Evolutionary conservation across 2,888 invertebrate genomes (phyloP), one percentile per base, ranked within the genome.

Genomic region (Epinotia ramella): DNA sequence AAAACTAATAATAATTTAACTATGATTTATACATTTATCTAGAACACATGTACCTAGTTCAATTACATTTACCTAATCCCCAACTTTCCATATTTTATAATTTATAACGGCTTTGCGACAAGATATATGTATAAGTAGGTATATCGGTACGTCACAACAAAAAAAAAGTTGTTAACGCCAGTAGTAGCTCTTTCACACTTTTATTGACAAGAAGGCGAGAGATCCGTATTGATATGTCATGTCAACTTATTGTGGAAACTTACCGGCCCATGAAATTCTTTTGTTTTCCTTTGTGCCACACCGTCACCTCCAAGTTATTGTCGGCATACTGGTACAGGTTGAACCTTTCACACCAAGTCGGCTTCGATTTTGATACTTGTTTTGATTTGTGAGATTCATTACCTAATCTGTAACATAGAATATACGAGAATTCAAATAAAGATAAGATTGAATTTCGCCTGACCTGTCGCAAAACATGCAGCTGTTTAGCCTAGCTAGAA

Each of bases 181-280:
- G 59, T 28, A 20, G 11, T 20, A 12, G 18, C 24, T 20, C 12
- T 24, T 24, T 40, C 49, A 16, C 28, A 28, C 12, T 9, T 3
- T n/a, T 16, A 13, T 44, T 64, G 13, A 44, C 46, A 24, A 64
- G 44, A 49, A 24, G 49, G 4, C 49, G 65, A 16, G 24, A 65
- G 49, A 18, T 40, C 63, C 63, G 40, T 40, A 18, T 63, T 63
- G 44, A 59, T 24, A 20, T 7, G 57, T 20, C 20, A 20, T 7
- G 57, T 20, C 20, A 57, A 57, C 18, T 18, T 57, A 18, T 44
- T n/a, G 7, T 44, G 57, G 11, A 69, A 69, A 69, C 84, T 87
- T 82, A 94, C 94, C 93, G 90, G 83, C 94, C 94, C 90, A 94
- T 91, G 77, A 94, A 94, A 76, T 85, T 89, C 79, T 94, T 94